These are phyloP conservation scores for Sebastes paucispinis DNA, from an alignment of 2,797 vertebrate genomes.

Conservation along the genomic window DNA sequence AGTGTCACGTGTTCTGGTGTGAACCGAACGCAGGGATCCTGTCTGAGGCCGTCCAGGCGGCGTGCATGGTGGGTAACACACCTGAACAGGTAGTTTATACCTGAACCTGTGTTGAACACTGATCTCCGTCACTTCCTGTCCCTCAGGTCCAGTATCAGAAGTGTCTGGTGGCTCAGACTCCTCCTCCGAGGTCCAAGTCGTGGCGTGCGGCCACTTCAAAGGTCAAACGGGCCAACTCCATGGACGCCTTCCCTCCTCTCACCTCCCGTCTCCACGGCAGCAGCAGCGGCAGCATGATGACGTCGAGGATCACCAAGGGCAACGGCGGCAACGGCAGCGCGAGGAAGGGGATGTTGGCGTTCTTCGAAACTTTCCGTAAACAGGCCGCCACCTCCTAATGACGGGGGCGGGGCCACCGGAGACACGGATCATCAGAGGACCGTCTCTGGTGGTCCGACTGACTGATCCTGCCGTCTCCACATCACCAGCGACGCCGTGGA, in stretches of 20 bases:
- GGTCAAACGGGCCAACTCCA: slow-evolving; percentile 87
- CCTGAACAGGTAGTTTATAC: neutral
- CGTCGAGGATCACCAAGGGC: slow-evolving; percentile 16
- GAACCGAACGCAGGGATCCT: slow-evolving; percentile 91
- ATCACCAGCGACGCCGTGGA: slow-evolving; percentile 26
- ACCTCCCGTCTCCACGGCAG: slow-evolving; percentile 57
- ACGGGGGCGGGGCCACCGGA: slow-evolving; percentile 6
- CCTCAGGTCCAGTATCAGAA: slow-evolving; percentile 94
- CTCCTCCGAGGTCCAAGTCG: slow-evolving; percentile 83
- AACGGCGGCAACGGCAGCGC: slow-evolving; percentile 57
- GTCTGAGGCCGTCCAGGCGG: slow-evolving; percentile 93
- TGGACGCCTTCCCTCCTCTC: slow-evolving; percentile 81
- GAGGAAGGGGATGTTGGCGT: slow-evolving; percentile 89
- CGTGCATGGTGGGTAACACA: slow-evolving; percentile 90
- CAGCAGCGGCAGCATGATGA: slow-evolving; percentile 64
- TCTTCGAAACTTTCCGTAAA: slow-evolving; percentile 91
- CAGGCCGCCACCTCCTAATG: slow-evolving; percentile 83
- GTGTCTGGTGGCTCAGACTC: slow-evolving; percentile 91
- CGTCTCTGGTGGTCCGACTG: slow-evolving; percentile 19
- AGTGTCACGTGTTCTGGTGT: slow-evolving; percentile 95
- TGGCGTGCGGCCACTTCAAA: slow-evolving; percentile 79
- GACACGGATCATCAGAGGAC: neutral
- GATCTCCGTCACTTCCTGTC: neutral
- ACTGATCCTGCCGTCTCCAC: neutral
- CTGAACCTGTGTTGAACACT: neutral